These are phyloP conservation scores for Ormia ochracea DNA, from an alignment of 2,888 invertebrate genomes.

Conservation along the genomic window DNA sequence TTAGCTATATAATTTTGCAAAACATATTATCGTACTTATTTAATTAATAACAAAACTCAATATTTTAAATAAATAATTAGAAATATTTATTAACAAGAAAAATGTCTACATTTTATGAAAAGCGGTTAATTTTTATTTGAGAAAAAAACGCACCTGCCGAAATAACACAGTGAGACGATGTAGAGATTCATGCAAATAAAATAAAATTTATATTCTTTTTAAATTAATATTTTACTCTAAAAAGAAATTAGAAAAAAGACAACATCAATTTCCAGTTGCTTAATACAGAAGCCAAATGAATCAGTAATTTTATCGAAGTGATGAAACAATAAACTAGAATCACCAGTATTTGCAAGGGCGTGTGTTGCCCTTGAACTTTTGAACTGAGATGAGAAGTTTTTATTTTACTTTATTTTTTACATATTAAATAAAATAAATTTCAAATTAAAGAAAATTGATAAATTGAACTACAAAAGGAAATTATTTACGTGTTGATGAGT, in stretches of 20 bases:
- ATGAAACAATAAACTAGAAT: neutral
- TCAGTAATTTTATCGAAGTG: slow-evolving; percentile 18
- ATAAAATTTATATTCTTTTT: no score
- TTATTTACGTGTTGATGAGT: neutral
- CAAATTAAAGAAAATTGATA: slow-evolving; percentile 21
- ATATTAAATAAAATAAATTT: neutral
- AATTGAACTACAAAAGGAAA: slow-evolving; percentile 22
- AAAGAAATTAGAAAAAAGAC: neutral
- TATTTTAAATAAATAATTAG: slow-evolving; percentile 17
- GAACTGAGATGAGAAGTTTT: slow-evolving; percentile 32
- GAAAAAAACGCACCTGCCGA: no score
- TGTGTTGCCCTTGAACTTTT: slow-evolving; percentile 50
- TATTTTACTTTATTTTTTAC: neutral
- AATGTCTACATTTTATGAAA: neutral
- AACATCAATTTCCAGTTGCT: neutral
- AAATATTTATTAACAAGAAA: neutral
- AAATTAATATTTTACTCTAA: neutral
- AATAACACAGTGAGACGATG: no score
- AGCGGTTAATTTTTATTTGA: no score
- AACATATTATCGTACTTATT: slow-evolving; percentile 56
- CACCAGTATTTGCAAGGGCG: slow-evolving; percentile 9
- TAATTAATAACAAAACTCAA: slow-evolving; percentile 46
- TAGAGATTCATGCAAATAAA: no score
- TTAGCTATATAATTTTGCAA: slow-evolving; percentile 22
- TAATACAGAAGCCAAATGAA: neutral